Conservation (phyloP, 2,797 vertebrate species). For the Pangasius djambal region DNA sequence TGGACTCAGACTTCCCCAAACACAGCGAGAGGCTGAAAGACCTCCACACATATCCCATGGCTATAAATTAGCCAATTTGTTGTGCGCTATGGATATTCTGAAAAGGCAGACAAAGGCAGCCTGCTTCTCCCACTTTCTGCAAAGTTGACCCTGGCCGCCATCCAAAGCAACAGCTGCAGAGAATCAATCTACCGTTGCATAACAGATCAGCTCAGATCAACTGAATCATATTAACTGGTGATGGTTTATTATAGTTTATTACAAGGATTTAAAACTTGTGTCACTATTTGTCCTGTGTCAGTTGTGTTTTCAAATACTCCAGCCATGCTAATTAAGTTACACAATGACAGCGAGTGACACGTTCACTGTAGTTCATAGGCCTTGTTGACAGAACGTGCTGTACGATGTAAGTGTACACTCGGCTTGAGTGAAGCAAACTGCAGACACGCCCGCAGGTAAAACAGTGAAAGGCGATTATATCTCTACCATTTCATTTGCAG, state of each 20-base stretch:
- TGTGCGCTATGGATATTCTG: conserved; percentile 37
- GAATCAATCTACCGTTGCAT: conserved; percentile 40
- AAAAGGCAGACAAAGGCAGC: conserved; percentile 37
- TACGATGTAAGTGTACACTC: conserved; percentile 28
- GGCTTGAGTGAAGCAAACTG: not conserved
- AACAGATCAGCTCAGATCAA: conserved; percentile 30
- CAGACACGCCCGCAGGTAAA: conserved; percentile 36
- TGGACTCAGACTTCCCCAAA: not conserved
- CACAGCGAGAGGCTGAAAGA: conserved; percentile 23
- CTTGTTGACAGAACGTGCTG: conserved; percentile 31
- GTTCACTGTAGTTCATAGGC: conserved; percentile 42
- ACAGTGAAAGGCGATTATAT: conserved; percentile 21
- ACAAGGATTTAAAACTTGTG: conserved; percentile 14
- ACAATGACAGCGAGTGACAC: conserved; percentile 32
- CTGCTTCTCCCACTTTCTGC: conserved; percentile 33
- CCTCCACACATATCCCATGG: conserved; percentile 38
- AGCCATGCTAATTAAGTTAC: conserved; percentile 29
- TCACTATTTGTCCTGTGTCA: conserved; percentile 36
- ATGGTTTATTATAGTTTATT: conserved; percentile 39
- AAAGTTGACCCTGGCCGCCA: conserved; percentile 36
- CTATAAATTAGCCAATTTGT: conserved; percentile 49
- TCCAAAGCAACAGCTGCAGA: conserved; percentile 43
- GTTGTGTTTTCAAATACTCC: conserved; percentile 31
- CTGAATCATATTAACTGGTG: conserved; percentile 11
- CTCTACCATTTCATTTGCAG: not conserved